Evolutionary conservation across 1,140 invertebrate species (phyloP), one percentile per base, ranked within the genome.

Genomic region (Lordiphosa mommai): DNA sequence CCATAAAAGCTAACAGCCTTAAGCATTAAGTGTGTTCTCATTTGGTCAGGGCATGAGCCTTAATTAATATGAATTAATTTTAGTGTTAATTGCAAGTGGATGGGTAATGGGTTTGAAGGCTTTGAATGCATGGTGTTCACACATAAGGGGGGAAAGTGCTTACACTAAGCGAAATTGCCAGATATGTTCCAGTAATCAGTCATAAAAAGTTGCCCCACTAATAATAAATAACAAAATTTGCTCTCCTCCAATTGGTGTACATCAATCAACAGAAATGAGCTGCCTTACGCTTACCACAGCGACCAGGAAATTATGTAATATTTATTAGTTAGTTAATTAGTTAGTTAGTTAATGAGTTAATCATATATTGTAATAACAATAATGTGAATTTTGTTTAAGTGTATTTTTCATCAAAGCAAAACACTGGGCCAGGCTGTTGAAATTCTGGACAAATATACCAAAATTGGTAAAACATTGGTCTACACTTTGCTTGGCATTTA

Each of bases 11-110:
- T 60, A 72, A 77, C 52, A 59, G 67, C 73, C 55, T 47, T 44
- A 29, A 64, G 74, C 71, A 80, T 84, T 82, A 82, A 82, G 76
- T 82, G 74, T 66, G 61, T 68, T 84, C 76, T 76, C 77, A 82
- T 82, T 82, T 76, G 66, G 53, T 52, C 32, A 33, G 40, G 32
- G 60, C 41, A 56, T 57, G 66, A 55, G 71, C 71, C 66, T 84
- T 82, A 82, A 82, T 82, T 82, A 82, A 82, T 82, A 82, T 82
- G 77, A 82, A 82, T 82, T 82, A 84, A 82, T 82, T 82, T 82
- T 55, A 82, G 76, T 82, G 76, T 82, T 82, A 82, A 82, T 82
- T 82, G 76, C 67, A 76, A 82, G 76, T 82, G 71, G 77, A 56
- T 82, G 61, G 61, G 77, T 63, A 47, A 32, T 56, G 61, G 40